Conservation (phyloP, 2,888 invertebrate genomes). For the Gandaritis pyraliata region DNA sequence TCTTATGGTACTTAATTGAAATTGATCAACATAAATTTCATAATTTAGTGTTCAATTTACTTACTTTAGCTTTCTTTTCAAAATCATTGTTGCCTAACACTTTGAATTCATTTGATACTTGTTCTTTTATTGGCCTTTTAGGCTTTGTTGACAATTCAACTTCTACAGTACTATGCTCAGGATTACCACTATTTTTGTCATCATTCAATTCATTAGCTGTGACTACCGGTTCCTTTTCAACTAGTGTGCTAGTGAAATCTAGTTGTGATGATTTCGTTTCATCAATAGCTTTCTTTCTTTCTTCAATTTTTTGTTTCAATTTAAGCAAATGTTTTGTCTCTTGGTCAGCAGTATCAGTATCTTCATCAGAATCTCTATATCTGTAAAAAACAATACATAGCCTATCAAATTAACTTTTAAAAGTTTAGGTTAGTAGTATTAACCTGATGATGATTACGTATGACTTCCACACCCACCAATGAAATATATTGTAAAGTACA, state of each 20-base stretch:
- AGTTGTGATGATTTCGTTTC: conserved; percentile 51
- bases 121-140: conserved; percentile 31
- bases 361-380: conserved; percentile 74
- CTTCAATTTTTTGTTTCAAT: conserved; percentile 85
- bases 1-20: conserved; percentile 1
- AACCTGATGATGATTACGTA: no score
- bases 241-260: conserved; percentile 51
- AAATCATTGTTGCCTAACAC: conserved; percentile 87
- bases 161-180: conserved; percentile 22
- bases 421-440: no score
- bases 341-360: conserved; percentile 64
- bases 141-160: conserved; percentile 33
- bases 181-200: conserved; percentile 50
- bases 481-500: not conserved
- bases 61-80: conserved; percentile 82
- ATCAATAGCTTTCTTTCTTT: conserved; percentile 70
- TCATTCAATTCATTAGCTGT: conserved; percentile 38
- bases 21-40: no score
- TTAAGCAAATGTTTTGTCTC: conserved; percentile 85
- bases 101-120: conserved; percentile 80
- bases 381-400: conserved; percentile 49
- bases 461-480: no score
- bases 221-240: conserved; percentile 41
- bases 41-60: conserved; percentile 1
- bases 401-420: no score